phyloP scores from a whole-genome alignment of 2,797 vertebrate genomes.

The Chrysolophus pictus region DNA sequence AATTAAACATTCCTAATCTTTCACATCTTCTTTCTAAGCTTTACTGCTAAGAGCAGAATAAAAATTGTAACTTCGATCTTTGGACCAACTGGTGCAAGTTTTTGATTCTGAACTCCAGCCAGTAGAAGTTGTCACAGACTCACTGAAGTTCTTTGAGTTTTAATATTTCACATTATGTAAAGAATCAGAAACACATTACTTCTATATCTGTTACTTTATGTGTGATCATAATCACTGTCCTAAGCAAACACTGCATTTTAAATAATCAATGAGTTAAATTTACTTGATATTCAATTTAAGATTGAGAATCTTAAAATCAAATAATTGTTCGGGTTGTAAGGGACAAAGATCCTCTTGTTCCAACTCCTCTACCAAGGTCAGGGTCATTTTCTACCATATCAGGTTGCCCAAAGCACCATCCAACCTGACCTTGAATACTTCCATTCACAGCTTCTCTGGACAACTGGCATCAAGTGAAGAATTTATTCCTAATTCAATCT shows the following conservation, averaged over 20 bases:
- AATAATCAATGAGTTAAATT: neutral
- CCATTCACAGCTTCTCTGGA: neutral
- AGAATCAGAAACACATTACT: neutral
- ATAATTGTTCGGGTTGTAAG: neutral
- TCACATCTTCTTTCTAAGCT: neutral
- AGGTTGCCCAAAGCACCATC: neutral
- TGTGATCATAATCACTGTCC: neutral
- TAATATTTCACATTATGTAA: neutral
- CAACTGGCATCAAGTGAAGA: neutral
- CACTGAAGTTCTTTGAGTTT: neutral
- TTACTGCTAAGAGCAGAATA: neutral
- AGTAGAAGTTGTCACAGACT: neutral
- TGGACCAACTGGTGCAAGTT: neutral
- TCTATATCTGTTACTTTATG: neutral
- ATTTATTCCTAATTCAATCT: neutral
- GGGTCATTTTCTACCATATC: neutral
- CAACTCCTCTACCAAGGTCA: neutral
- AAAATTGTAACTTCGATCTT: neutral
- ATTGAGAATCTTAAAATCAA: neutral
- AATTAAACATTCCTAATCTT: constrained; percentile 6
- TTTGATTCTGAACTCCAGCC: neutral
- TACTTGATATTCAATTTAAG: neutral
- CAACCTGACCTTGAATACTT: neutral
- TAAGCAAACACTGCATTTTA: neutral
- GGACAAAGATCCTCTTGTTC: neutral